Percentiles rank a stretch among this genome's conserved stretches.
phyloP scores from a whole-genome alignment of 1,140 invertebrate genomes.

The Chymomyza costata region DNA sequence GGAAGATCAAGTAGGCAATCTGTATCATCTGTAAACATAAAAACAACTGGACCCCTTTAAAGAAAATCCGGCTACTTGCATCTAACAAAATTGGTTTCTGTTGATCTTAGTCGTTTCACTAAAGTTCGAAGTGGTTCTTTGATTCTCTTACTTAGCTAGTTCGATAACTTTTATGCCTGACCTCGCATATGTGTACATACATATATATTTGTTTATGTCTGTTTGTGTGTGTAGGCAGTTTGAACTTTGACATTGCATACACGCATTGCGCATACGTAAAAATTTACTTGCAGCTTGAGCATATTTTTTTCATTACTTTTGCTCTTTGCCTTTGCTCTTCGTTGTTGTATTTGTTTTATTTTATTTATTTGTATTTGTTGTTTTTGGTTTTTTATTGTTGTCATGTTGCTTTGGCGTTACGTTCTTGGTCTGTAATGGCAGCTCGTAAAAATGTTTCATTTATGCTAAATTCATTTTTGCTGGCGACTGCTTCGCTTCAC shows the following conservation, averaged over 20 bases:
- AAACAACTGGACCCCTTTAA: too few relatives aligned
- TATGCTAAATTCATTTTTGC: slow-evolving; percentile 72
- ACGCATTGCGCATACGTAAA: slow-evolving; percentile 52
- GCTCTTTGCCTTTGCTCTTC: slow-evolving; percentile 5
- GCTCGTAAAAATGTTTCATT: slow-evolving; percentile 73
- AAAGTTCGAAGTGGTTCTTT: too few relatives aligned
- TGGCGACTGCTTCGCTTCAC: slow-evolving; percentile 25
- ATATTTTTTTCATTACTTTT: slow-evolving; percentile 42
- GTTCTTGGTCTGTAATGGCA: slow-evolving; percentile 56
- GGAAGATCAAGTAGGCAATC: too few relatives aligned
- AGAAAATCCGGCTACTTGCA: too few relatives aligned
- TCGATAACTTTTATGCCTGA: too few relatives aligned
- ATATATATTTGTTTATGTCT: too few relatives aligned
- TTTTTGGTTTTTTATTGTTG: slow-evolving; percentile 55
- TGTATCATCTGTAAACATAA: too few relatives aligned
- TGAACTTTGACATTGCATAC: too few relatives aligned
- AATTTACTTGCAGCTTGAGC: slow-evolving; percentile 42
- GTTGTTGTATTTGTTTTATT: slow-evolving; percentile 16
- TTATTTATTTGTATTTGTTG: slow-evolving; percentile 25
- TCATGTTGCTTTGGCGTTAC: slow-evolving; percentile 53
- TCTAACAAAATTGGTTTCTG: too few relatives aligned
- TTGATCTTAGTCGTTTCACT: too few relatives aligned
- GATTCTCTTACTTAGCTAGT: slow-evolving; percentile 5
- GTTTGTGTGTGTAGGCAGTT: too few relatives aligned
- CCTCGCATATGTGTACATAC: too few relatives aligned